Evolutionary conservation across 2,113 vertebrate genomes (phyloP), one percentile per base, ranked within the genome.

Genomic region (Paratilapia polleni): DNA sequence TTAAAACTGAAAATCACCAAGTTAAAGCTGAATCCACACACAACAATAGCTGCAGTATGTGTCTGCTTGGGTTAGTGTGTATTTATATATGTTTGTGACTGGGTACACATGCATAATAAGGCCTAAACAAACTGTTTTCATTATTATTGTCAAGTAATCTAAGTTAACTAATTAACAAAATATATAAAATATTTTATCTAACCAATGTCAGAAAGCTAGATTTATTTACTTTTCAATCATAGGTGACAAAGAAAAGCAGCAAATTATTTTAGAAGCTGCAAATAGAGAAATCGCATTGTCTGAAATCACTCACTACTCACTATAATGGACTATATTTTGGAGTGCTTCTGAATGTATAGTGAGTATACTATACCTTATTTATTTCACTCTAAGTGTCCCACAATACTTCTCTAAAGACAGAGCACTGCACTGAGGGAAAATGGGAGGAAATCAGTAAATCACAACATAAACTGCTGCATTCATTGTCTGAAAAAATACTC

Each of bases 181-280:
- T 22, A 47, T 68, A 8, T 68, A 49, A 19, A 70, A 49, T 68
- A 28, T 70, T 28, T 28, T 70, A 22, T 70, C 24, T 49, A 49
- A 49, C 64, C 26, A 70, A 68, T 24, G 47, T 68, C 9, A 0
- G 41, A 11, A 68, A 68, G n/a, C 0, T 2, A 66, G 63, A 17
- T 47, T 47, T 68, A 68, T 68, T 68, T 1, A 68, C n/a, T 68
- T 68, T 4, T 43, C n/a, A 68, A 24, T 24, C 0, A 24, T 24
- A 22, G 62, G 36, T 43, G n/a, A 43, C 38, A 66, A 43, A 66
- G 63, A 66, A 66, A 47, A 47, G 38, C 63, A 66, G 62, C 63
- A 47, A 43, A 68, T 43, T 68, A 68, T 47, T 68, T 26, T 68
- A 68, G 64, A 68, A 68, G 22, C 22, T 26, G 64, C 43, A 15